Evolutionary conservation across 2,888 invertebrate species (phyloP).

Genomic region (Leptinotarsa haldemani): DNA sequence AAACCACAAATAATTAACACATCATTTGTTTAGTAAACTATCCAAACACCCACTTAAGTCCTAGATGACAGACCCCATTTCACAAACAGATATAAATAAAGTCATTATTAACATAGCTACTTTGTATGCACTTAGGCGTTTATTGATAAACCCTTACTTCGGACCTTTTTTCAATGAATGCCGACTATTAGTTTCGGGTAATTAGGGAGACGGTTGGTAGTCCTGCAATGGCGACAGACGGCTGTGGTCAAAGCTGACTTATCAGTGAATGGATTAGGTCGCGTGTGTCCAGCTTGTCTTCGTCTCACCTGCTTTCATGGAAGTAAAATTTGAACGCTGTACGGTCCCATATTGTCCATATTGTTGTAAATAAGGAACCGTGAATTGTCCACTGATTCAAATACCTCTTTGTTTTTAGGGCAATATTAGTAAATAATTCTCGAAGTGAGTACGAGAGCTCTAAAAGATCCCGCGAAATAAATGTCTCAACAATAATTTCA

Average conservation of each 20-base stretch:
- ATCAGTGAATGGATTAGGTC: conserved; percentile 59
- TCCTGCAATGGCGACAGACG: conserved; percentile 49
- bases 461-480: no score
- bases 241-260: conserved; percentile 52
- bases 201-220: conserved; percentile 43
- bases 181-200: conserved; percentile 48
- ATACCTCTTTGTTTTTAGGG: no score
- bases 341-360: not conserved
- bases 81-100: conserved; percentile 24
- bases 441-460: no score
- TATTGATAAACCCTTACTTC: conserved; percentile 27
- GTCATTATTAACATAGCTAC: conserved; percentile 22
- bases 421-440: no score
- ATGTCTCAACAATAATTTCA: no score
- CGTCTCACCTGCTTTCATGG: conserved; percentile 37
- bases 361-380: not conserved
- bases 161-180: conserved; percentile 23
- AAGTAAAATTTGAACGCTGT: not conserved
- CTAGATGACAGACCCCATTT: conserved; percentile 19
- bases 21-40: conserved; percentile 10
- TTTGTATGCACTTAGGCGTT: conserved; percentile 27
- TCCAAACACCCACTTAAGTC: conserved; percentile 1
- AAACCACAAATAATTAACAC: conserved; percentile 16
- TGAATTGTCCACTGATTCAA: no score
- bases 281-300: conserved; percentile 54